A percentile compares a stretch with the other conserved stretches of the same genome.
Evolutionary conservation across 2,888 invertebrate genomes (phyloP).

Genomic region (Bellardia pandia): DNA sequence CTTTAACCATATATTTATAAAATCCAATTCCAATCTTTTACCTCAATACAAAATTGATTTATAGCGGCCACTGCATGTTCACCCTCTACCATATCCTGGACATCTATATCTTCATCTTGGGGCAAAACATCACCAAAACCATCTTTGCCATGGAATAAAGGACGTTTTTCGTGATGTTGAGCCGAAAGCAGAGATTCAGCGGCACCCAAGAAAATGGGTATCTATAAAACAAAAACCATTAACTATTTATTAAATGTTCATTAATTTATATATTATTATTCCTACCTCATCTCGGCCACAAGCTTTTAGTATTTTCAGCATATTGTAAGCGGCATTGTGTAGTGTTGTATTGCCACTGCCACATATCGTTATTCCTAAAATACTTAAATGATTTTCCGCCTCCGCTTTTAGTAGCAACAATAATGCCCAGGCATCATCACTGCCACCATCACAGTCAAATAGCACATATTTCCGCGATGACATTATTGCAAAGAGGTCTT

Average conservation of each 20-base stretch:
- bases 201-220: slow-evolving; percentile 89
- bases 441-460: slow-evolving; percentile 87
- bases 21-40: slow-evolving; percentile 73
- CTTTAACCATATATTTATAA: background rate
- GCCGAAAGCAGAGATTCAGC: slow-evolving; percentile 83
- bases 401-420: slow-evolving; percentile 86
- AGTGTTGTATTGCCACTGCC: slow-evolving; percentile 90
- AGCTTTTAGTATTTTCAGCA: slow-evolving; percentile 87
- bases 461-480: slow-evolving; percentile 82
- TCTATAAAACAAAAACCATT: slow-evolving; percentile 83
- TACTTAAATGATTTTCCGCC: slow-evolving; percentile 74
- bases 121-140: slow-evolving; percentile 89
- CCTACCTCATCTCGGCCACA: slow-evolving; percentile 86
- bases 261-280: background rate
- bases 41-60: slow-evolving; percentile 86
- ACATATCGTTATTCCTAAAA: slow-evolving; percentile 89
- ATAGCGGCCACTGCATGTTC: slow-evolving; percentile 87
- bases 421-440: slow-evolving; percentile 88
- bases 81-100: slow-evolving; percentile 84
- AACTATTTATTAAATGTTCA: background rate
- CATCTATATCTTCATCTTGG: slow-evolving; percentile 83
- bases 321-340: slow-evolving; percentile 89
- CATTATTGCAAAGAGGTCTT: slow-evolving; percentile 30
- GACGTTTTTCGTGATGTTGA: slow-evolving; percentile 81
- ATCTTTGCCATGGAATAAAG: slow-evolving; percentile 87